Percentiles rank a stretch among this genome's conserved stretches.
These are phyloP conservation scores for Lethenteron camtschaticum DNA, from an alignment of 2,113 vertebrate genomes.

Conservation along the genomic window DNA sequence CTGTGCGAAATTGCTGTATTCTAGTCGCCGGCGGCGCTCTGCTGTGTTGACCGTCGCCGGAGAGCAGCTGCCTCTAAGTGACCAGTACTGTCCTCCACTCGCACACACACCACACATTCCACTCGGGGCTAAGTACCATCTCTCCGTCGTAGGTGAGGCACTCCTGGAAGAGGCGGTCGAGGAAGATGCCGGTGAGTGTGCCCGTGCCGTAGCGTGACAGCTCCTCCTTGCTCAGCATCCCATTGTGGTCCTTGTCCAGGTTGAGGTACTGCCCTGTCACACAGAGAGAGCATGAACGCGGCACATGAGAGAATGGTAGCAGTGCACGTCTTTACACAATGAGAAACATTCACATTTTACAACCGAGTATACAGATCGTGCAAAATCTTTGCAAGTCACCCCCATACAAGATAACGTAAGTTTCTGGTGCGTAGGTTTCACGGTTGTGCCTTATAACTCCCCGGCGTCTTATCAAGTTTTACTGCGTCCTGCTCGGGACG, in stretches of 20 bases:
- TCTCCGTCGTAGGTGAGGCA: constrained; percentile 92
- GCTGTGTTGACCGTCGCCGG: too few species aligned
- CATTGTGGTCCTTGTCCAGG: constrained; percentile 90
- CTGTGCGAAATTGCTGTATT: too few species aligned
- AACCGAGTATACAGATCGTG: background rate
- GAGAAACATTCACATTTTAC: background rate
- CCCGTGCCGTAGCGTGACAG: constrained; percentile 86
- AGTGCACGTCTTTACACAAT: constrained; percentile 7
- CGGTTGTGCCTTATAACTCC: too few species aligned
- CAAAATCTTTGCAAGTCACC: background rate
- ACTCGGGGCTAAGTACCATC: constrained; percentile 39
- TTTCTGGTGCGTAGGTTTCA: too few species aligned
- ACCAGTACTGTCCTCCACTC: too few species aligned
- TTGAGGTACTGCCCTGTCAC: constrained; percentile 74
- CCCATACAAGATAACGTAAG: too few species aligned
- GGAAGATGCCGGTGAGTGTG: constrained; percentile 70
- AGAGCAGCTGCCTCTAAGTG: too few species aligned
- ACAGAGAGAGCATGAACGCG: constrained; percentile 8
- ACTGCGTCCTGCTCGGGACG: too few species aligned
- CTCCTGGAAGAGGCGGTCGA: constrained; percentile 87
- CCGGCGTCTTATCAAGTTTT: too few species aligned
- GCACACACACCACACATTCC: too few species aligned
- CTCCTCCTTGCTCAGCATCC: constrained; percentile 96
- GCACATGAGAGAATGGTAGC: constrained; percentile 6
- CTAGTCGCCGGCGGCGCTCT: too few species aligned